Evolutionary conservation across 2,797 vertebrate species (phyloP), one percentile per base, ranked within the genome.

Genomic region (Hylomyscus alleni): DNA sequence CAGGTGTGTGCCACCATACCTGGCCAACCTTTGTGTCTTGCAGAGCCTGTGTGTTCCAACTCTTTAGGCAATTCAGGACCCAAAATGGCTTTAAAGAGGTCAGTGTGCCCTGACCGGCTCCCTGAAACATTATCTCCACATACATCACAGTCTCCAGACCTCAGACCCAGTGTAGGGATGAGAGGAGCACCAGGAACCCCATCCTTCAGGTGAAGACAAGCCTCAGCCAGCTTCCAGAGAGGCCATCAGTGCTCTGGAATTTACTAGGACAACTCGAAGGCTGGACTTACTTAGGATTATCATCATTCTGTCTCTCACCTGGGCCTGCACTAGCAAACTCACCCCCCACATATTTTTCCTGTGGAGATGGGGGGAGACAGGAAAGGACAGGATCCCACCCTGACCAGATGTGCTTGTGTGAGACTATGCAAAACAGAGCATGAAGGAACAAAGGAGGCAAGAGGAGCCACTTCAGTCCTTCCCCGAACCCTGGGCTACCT

Each of bases 131-230:
- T 12, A 14, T 69, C 44, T 26, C 19, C 83, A 15, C 20, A n/a
- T 34, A 9, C 20, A 24, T 14, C 12, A 44, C 40, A 5, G 3
- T 34, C 40, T 44, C 13, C 12, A 0, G 0, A 37, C 67, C 1
- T 12, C 85, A 81, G 87, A 81, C 17, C 90, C 22, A 11, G 19
- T 29, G 29, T 37, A 37, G 34, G 54, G 40, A 34, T 69, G 69
- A 89, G 44, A 88, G 88, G 67, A 24, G 83, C 12, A n/a, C 1
- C 15, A 69, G 87, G 81, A 90, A 92, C 72, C 94, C 15, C 7
- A 88, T 60, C 96, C 88, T 95, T 84, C 95, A 92, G 89, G 90
- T 86, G 76, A 95, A 44, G 87, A 69, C 26, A 56, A 72, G 37
- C 65, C 54, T 1, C 0, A 37, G 82, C 62, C 0, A 9, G 73